A percentile compares a stretch with the other conserved stretches of the same genome.
Conservation (phyloP, 2,113 vertebrate genomes). For the Thamnaconus septentrionalis region DNA sequence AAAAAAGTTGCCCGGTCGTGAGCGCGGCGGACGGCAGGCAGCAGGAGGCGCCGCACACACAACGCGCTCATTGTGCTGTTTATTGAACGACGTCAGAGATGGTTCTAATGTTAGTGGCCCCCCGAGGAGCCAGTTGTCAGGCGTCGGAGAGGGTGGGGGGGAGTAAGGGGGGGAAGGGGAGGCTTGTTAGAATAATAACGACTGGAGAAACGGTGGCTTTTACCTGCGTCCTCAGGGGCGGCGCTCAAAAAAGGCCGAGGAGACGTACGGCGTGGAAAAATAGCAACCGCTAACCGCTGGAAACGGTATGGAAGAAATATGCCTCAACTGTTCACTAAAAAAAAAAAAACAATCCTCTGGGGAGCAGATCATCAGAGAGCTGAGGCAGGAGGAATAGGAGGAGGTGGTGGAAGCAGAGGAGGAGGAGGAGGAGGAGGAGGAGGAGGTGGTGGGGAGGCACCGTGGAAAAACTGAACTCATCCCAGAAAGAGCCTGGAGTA, state of each 20-base stretch:
- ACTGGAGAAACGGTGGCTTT: slow-evolving; percentile 64
- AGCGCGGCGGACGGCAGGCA: slow-evolving; percentile 28
- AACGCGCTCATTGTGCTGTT: slow-evolving; percentile 76
- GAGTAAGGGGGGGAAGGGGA: too few relatives aligned
- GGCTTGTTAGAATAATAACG: slow-evolving; percentile 65
- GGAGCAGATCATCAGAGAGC: slow-evolving; percentile 50
- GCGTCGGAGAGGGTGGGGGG: background rate
- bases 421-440: slow-evolving; percentile 18
- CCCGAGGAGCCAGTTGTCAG: slow-evolving; percentile 52
- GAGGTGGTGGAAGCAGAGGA: slow-evolving; percentile 14
- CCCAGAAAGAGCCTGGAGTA: slow-evolving; percentile 13
- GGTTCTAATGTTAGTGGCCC: slow-evolving; percentile 66
- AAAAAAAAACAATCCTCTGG: slow-evolving; percentile 55
- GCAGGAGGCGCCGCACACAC: slow-evolving; percentile 47
- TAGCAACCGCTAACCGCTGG: slow-evolving; percentile 10
- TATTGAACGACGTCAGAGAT: slow-evolving; percentile 48
- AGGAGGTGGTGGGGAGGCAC: background rate
- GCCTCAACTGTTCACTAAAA: slow-evolving; percentile 51
- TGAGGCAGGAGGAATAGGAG: slow-evolving; percentile 25
- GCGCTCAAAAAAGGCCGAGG: background rate
- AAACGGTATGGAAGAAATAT: slow-evolving; percentile 50
- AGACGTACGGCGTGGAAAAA: background rate
- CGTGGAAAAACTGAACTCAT: slow-evolving; percentile 70
- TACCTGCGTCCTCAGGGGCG: slow-evolving; percentile 39
- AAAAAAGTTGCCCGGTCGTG: slow-evolving; percentile 11